phyloP scores from a whole-genome alignment of 2,797 vertebrate genomes.

The Hypotaenidia okinawae region DNA sequence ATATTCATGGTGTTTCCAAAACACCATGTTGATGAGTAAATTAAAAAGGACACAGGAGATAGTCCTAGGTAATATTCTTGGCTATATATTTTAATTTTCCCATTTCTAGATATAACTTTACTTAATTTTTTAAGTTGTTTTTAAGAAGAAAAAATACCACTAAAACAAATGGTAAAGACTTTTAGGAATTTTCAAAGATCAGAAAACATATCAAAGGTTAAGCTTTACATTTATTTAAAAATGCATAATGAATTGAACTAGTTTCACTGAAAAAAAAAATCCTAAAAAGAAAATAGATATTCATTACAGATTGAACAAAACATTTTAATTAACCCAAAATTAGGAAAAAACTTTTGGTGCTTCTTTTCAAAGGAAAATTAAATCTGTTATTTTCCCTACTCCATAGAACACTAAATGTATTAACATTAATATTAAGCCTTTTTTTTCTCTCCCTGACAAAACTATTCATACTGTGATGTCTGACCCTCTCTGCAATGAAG shows the following conservation, averaged over 20 bases:
- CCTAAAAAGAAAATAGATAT: not conserved
- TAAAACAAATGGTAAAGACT: not conserved
- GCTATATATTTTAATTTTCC: not conserved
- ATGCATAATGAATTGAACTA: not conserved
- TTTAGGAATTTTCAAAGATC: not conserved
- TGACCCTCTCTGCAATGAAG: not conserved
- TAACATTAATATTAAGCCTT: not conserved
- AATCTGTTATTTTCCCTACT: not conserved
- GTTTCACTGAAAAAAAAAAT: not conserved
- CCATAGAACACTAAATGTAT: not conserved
- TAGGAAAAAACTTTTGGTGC: not conserved
- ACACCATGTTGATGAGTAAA: not conserved
- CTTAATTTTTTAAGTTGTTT: not conserved
- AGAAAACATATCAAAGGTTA: not conserved
- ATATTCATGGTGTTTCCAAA: not conserved
- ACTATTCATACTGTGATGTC: not conserved
- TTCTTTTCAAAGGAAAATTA: not conserved
- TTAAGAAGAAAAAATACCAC: not conserved
- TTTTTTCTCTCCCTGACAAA: not conserved
- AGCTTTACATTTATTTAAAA: not conserved
- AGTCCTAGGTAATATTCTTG: not conserved
- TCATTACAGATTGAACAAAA: not conserved
- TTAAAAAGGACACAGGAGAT: conserved; percentile 1
- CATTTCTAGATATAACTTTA: not conserved
- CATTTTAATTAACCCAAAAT: not conserved